Evolutionary conservation across 2,888 invertebrate species (phyloP), one percentile per base, ranked within the genome.

Genomic region (Eugnorisma glareosa): DNA sequence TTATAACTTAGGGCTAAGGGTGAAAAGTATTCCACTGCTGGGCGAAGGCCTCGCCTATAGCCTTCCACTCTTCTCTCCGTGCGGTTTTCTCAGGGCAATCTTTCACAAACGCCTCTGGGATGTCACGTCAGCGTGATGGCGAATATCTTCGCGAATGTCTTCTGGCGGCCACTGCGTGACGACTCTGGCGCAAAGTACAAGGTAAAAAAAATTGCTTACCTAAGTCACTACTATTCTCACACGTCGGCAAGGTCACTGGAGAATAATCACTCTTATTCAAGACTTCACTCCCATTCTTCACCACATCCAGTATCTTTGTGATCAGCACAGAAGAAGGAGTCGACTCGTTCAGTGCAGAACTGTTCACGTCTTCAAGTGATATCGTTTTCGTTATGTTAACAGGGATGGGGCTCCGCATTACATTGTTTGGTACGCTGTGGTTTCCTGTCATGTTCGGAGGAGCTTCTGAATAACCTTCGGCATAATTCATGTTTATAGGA

Each of bases 201-300:
- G 28, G 28, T 7, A 15, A 15, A 59, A 40, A 63, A 18, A 40
- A 35, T 8, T 1, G n/a, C 96, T 97, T 93, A 98, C 98, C 97
- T 91, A 98, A 97, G 94, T 97, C 97, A 54, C 98, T 97, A 68
- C 97, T 95, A 78, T 95, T 95, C 28, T 97, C 97, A 93, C 98
- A 98, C 40, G 94, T 92, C 83, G 92, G 97, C 93, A 93, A 91
- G 83, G 84, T 91, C 2, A 71, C 71, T 5, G 43, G n/a, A 24
- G 69, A n/a, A 57, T 91, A 89, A 86, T 93, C 94, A 74, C 89
- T 94, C 81, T 88, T 91, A 77, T 89, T 92, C n/a, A 90, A 91
- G 5, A 89, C 89, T 83, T 95, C 95, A 1, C 93, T 94, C 45
- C 91, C 92, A 75, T 92, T 95, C 84, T 92, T 94, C 4, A 94